A percentile compares a stretch with the other conserved stretches of the same genome.
phyloP scores from a whole-genome alignment of 2,113 vertebrate genomes.

The Tricholaema leucomelas region DNA sequence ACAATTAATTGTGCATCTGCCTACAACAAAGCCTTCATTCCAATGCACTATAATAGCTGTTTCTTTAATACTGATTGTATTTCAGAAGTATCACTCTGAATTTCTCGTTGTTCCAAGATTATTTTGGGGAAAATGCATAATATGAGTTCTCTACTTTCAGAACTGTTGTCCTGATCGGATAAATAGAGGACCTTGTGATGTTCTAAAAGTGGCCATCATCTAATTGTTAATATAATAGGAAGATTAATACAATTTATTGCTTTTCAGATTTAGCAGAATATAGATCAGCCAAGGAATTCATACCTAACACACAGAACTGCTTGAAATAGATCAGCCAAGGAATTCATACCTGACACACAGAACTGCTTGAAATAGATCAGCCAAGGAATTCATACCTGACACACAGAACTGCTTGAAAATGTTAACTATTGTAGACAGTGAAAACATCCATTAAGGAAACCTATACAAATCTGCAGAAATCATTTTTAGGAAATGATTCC shows the following conservation, averaged over 20 bases:
- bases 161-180: not conserved
- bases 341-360: not conserved
- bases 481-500: slow-evolving; percentile 35
- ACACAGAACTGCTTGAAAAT: not conserved
- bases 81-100: not conserved
- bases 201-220: not conserved
- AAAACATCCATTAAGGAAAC: not conserved
- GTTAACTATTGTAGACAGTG: not conserved
- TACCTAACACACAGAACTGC: not conserved
- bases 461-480: not conserved
- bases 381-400: not conserved
- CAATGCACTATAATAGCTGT: not conserved
- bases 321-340: too few species aligned
- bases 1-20: not conserved
- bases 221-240: not conserved
- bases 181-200: not conserved
- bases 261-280: not conserved
- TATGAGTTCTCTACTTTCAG: not conserved
- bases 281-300: not conserved
- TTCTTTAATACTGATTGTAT: not conserved
- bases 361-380: not conserved
- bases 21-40: not conserved
- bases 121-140: not conserved
- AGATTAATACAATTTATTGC: not conserved
- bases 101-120: not conserved